Evolutionary conservation across 2,797 vertebrate species (phyloP).

Genomic region (Ispidina lecontei): DNA sequence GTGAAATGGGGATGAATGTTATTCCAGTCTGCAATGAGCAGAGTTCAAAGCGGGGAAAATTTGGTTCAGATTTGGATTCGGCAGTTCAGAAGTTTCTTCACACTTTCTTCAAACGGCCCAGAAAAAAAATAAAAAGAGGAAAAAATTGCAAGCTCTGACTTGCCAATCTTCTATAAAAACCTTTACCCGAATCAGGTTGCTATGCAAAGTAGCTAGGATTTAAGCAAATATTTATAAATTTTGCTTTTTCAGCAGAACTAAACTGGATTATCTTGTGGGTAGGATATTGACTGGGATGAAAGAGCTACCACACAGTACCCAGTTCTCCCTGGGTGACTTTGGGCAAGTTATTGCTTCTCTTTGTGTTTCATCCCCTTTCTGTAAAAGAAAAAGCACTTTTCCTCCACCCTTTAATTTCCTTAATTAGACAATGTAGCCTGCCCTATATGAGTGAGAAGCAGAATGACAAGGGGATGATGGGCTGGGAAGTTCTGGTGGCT

Average conservation of each 20-base stretch:
- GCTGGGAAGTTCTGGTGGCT: background rate
- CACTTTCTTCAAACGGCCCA: constrained; percentile 47
- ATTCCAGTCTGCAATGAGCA: constrained; percentile 56
- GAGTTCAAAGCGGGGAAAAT: constrained; percentile 58
- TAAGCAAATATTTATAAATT: constrained; percentile 41
- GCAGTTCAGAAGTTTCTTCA: constrained; percentile 62
- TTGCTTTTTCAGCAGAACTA: constrained; percentile 50
- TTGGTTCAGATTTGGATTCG: constrained; percentile 63
- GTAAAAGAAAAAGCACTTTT: constrained; percentile 14
- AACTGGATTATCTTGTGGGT: constrained; percentile 37
- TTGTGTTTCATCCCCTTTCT: background rate
- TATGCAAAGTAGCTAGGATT: constrained; percentile 52
- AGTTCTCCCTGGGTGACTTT: background rate
- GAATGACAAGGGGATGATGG: fast-evolving
- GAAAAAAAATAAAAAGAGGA: background rate
- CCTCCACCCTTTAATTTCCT: background rate
- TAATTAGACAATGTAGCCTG: background rate
- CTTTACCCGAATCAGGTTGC: background rate
- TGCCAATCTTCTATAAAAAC: constrained; percentile 27
- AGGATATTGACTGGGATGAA: constrained; percentile 42
- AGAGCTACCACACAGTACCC: background rate
- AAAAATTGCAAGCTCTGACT: constrained; percentile 2
- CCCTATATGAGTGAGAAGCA: fast-evolving
- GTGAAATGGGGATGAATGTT: constrained; percentile 67
- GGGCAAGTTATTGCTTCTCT: constrained; percentile 27